Base-by-base conservation (phyloP, 2,888 invertebrate genomes). In the Meteorus cinctellus region DNA sequence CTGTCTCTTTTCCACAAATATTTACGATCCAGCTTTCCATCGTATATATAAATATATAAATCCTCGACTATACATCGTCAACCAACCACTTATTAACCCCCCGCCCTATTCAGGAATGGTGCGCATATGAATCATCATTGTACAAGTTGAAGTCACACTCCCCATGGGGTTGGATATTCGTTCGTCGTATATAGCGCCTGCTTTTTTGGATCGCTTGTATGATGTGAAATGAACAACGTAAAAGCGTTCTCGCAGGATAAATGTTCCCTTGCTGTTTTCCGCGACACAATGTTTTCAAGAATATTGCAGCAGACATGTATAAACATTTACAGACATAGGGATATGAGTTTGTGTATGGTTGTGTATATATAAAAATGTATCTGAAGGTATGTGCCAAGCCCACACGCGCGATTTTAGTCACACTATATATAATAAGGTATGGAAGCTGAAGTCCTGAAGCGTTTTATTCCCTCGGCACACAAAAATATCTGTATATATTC, bases 31-130 rank as follows among this genome's bases (percentile, higher is more conserved):
- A 60, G 60, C 71, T 71, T 71, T 71, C 29, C 51, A 34, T 69
- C 55, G 36, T 55, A 69, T 59, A 59, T 29, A 31, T 31, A 41
- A 69, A n/a, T 62, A n/a, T 31, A 62, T 62, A 62, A 62, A 72
- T 72, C 72, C 67, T 34, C 36, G 29, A 66, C 48, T 31, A 36
- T 60, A 72, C 75, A 75, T 71, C 75, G 75, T 75, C 75, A 75
- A 75, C 75, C 75, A 66, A 27, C 72, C 72, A 76, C 72, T 76
- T 76, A 76, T 76, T 76, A 76, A 76, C 72, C 75, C 70, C 48
- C 51, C 65, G 36, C 19, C 55, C 55, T 55, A 55, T 55, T 55
- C 55, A 70, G 59, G 71, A 62, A 60, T 51, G 59, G 63, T 51
- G 24, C 66, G 71, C 59, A 63, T 71, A 72, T 76, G 72, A 67